Percentiles rank a stretch among this genome's conserved stretches.
phyloP scores from a whole-genome alignment of 2,797 vertebrate species.

The Falco columbarius region DNA sequence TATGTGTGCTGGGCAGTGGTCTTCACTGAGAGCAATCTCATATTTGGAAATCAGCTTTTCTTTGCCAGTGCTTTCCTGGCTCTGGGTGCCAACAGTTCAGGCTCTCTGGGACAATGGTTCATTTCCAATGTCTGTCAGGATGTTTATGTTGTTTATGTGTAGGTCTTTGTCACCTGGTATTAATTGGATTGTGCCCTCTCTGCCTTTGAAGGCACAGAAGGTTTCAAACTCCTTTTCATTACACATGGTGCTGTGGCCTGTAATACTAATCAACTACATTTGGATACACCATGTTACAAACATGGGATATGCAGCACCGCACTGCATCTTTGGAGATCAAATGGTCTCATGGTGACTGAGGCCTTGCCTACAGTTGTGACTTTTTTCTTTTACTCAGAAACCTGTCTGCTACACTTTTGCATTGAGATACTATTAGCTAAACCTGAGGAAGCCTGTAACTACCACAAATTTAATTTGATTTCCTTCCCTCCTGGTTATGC shows the following conservation, averaged over 20 bases:
- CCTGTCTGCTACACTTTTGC: neutral
- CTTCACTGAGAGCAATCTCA: neutral
- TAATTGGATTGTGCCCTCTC: conserved; percentile 56
- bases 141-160: conserved; percentile 41
- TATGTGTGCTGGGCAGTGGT: conserved; percentile 30
- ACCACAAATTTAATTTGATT: neutral
- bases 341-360: neutral
- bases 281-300: conserved; percentile 37
- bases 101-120: conserved; percentile 12
- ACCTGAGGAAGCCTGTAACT: neutral
- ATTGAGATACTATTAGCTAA: neutral
- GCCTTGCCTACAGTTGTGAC: neutral
- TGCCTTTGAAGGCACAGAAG: conserved; percentile 64
- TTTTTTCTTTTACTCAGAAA: neutral
- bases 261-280: conserved; percentile 48
- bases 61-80: neutral
- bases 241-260: conserved; percentile 49
- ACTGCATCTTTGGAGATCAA: conserved; percentile 49
- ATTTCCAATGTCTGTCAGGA: conserved; percentile 41
- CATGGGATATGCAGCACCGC: neutral
- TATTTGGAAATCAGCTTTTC: conserved; percentile 13
- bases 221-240: conserved; percentile 37
- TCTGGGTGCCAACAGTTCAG: conserved; percentile 9
- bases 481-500: neutral
- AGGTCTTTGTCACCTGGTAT: conserved; percentile 64